A percentile compares a stretch with the other conserved stretches of the same genome.
These are phyloP conservation scores for Sinocyclocheilus anshuiensis DNA, from an alignment of 2,113 vertebrate species.

Conservation along the genomic window DNA sequence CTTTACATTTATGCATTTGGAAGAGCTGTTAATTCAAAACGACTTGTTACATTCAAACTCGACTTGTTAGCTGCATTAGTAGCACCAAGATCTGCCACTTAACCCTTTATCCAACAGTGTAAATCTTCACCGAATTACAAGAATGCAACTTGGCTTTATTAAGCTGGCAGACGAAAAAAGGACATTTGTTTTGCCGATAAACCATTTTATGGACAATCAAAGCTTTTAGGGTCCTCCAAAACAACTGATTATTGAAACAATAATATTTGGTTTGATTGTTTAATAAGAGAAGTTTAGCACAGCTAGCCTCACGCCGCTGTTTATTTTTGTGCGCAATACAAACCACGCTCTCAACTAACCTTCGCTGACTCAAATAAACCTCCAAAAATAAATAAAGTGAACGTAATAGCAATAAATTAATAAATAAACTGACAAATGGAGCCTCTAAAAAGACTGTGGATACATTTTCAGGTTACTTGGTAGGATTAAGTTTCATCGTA, in stretches of 20 bases:
- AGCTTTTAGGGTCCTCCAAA: conserved; percentile 28
- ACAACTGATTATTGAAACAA: conserved; percentile 46
- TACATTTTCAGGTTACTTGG: neutral
- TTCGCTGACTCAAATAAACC: conserved; percentile 3
- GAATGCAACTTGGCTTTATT: neutral
- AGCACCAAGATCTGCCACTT: no score
- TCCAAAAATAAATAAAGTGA: conserved; percentile 39
- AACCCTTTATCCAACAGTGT: neutral
- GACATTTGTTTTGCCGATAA: neutral
- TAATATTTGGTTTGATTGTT: conserved; percentile 41
- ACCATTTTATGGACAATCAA: conserved; percentile 1
- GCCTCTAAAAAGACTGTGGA: neutral
- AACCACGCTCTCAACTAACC: conserved; percentile 24
- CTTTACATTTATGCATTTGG: neutral
- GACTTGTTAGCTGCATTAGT: no score
- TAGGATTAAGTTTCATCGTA: neutral
- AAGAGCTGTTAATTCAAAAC: neutral
- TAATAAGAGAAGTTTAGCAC: conserved; percentile 35
- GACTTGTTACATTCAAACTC: neutral
- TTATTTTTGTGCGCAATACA: conserved; percentile 49
- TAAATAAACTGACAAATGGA: neutral
- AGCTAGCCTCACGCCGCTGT: conserved; percentile 26
- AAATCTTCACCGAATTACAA: neutral
- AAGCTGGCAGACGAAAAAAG: neutral
- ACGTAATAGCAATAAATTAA: neutral